Evolutionary conservation across 2,888 invertebrate species (phyloP).

Genomic region (Conomelus anceps): DNA sequence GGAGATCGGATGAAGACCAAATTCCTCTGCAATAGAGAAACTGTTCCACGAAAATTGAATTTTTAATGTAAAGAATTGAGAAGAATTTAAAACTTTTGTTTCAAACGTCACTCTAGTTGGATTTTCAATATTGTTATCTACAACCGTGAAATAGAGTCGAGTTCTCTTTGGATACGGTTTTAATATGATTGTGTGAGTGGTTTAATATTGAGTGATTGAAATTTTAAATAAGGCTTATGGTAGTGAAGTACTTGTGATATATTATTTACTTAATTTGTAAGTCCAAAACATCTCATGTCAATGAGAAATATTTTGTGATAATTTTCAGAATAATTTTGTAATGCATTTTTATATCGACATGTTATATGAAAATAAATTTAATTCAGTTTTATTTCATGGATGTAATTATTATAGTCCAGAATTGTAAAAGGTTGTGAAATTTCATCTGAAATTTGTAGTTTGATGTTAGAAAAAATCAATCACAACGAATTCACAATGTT

Average conservation of each 20-base stretch:
- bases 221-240: neutral
- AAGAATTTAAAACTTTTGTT: too few relatives aligned
- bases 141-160: too few relatives aligned
- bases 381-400: neutral
- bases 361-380: neutral
- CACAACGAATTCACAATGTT: too few relatives aligned
- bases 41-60: too few relatives aligned
- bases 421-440: neutral
- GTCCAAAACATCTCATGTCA: neutral
- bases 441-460: neutral
- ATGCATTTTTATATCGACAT: neutral
- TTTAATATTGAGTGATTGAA: neutral
- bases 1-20: too few relatives aligned
- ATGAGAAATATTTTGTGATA: neutral
- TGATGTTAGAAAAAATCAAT: neutral
- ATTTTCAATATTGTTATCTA: too few relatives aligned
- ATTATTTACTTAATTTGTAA: neutral
- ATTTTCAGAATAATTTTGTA: neutral
- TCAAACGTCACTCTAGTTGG: too few relatives aligned
- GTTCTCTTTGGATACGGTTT: too few relatives aligned
- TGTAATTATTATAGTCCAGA: neutral
- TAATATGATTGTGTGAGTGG: neutral
- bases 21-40: too few relatives aligned
- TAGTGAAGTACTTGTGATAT: neutral
- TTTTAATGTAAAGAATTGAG: too few relatives aligned